Evolutionary conservation across 2,888 invertebrate species (phyloP), one percentile per base, ranked within the genome.

Genomic region (Erebia aethiops): DNA sequence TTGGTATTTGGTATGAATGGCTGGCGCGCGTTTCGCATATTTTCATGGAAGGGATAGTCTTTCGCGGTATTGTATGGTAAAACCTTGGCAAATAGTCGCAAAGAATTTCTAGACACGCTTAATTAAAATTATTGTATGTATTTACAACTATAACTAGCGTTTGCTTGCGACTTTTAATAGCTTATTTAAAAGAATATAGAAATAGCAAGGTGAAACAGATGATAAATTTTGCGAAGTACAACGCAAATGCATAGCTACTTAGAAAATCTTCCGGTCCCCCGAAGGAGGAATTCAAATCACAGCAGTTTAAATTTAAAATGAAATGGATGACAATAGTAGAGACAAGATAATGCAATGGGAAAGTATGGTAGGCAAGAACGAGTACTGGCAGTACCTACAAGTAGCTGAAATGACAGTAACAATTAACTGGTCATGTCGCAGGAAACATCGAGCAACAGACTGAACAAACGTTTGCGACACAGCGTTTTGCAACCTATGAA

Each of bases 401-500:
- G 65, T 56, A 54, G 52, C 62, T 67, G 67, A 76, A 75, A 77
- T 71, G 74, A 77, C 74, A 76, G 65, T 67, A 65, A 70, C 56
- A 71, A 77, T 75, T 77, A 76, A 77, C 72, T 76, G 74, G 76
- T 78, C 79, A 78, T 80, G 79, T 76, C 78, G 82, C 78, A 78
- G 79, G 84, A 86, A 79, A 83, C 80, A 79, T 79, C 80, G 80
- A 80, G 79, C 77, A 74, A 75, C 69, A 67, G 73, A 3, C 67
- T 74, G 76, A 74, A 77, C 76, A 75, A 75, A 73, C 73, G 80
- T 84, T 92, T 90, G 82, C 89, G 91, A 91, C 90, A 92, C 82
- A 79, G 80, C 16, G 52, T 91, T 86, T 89, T 87, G 91, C 84
- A 92, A 91, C 85, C 81, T 82, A 86, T 91, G 88, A 91, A 91